A percentile compares a stretch with the other conserved stretches of the same genome.
Evolutionary conservation across 2,113 vertebrate genomes (phyloP).

Genomic region (Zapornia atra): DNA sequence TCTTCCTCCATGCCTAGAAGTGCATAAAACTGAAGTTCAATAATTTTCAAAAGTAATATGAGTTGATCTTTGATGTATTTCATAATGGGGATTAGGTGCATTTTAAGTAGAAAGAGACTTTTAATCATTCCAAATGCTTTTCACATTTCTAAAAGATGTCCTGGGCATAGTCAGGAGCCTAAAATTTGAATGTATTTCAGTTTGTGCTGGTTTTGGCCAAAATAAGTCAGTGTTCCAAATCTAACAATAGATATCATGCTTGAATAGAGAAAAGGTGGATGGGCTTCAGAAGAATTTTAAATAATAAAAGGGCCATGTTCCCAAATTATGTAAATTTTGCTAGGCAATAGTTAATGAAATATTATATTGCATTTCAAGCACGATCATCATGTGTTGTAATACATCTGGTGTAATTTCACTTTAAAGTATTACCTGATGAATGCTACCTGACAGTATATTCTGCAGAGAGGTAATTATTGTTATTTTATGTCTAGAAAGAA

Average conservation of each 20-base stretch:
- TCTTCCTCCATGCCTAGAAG: not conserved
- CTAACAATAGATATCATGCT: not conserved
- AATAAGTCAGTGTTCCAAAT: not conserved
- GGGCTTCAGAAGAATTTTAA: not conserved
- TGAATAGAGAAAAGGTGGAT: not conserved
- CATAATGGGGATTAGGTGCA: not conserved
- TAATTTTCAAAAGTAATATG: not conserved
- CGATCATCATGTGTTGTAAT: fast-evolving
- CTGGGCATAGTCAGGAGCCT: not conserved
- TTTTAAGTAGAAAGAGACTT: not conserved
- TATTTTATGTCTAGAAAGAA: not conserved
- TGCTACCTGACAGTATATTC: not conserved
- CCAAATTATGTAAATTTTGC: not conserved
- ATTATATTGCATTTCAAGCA: not conserved
- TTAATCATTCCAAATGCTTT: not conserved
- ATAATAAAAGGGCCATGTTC: not conserved
- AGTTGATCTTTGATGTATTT: not conserved
- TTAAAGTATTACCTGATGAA: not conserved
- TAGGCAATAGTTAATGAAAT: not conserved
- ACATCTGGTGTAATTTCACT: not conserved
- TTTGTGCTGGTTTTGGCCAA: not conserved
- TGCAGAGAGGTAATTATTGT: not conserved
- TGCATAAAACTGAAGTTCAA: not conserved
- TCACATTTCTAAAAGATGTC: not conserved
- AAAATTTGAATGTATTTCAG: not conserved